Evolutionary conservation across 2,113 vertebrate species (phyloP).

Genomic region (Amphilophus citrinellus): DNA sequence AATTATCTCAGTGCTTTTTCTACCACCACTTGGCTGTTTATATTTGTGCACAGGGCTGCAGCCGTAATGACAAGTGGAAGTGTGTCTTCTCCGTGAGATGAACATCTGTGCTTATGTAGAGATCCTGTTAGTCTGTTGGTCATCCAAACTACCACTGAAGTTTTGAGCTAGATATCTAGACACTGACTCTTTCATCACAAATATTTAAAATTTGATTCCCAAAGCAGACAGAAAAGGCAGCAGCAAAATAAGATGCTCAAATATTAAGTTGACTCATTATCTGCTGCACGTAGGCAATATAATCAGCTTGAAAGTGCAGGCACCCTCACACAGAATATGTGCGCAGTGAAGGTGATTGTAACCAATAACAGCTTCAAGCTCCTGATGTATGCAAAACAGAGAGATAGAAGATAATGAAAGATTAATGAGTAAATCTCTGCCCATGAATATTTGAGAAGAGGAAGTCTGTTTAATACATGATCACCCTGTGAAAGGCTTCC

Average conservation of each 20-base stretch:
- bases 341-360: constrained; percentile 41
- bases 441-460: constrained; percentile 82
- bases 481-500: constrained; percentile 73
- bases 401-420: constrained; percentile 80
- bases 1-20: background rate
- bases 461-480: constrained; percentile 82
- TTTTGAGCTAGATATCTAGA: constrained; percentile 24
- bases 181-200: constrained; percentile 6
- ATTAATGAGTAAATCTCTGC: constrained; percentile 81
- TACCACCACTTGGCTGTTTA: constrained; percentile 15
- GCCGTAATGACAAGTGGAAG: constrained; percentile 28
- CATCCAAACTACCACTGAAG: constrained; percentile 33
- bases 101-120: constrained; percentile 46
- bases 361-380: constrained; percentile 49
- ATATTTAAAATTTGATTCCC: background rate
- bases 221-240: background rate
- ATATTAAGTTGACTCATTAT: constrained; percentile 38
- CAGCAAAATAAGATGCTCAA: constrained; percentile 19
- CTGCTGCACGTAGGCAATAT: constrained; percentile 6
- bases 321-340: background rate
- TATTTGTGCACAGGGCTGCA: background rate
- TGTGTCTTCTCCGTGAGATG: constrained; percentile 24
- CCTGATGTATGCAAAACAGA: constrained; percentile 70
- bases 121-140: constrained; percentile 45
- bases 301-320: background rate